phyloP scores from a whole-genome alignment of 2,113 vertebrate species.

The Toxotes jaculatrix region DNA sequence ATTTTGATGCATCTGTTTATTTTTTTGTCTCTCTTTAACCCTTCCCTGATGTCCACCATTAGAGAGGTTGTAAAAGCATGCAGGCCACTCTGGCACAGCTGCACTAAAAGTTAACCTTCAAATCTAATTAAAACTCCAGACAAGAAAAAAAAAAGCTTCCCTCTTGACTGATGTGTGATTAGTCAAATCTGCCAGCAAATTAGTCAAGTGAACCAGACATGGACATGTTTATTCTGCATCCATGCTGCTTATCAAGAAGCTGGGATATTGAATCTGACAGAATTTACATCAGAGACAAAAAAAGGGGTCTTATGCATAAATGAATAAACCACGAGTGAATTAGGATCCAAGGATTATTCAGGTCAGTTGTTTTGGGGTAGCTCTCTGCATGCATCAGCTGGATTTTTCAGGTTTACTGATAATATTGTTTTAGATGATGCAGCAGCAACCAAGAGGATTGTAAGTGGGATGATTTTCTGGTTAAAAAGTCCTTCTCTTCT shows the following conservation, averaged over 20 bases:
- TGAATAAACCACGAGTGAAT: slow-evolving; percentile 7
- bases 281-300: not conserved
- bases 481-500: not conserved
- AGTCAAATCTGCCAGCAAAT: slow-evolving; percentile 52
- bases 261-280: not conserved
- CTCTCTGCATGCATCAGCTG: not conserved
- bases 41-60: not conserved
- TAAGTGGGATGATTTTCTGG: not conserved
- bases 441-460: not conserved
- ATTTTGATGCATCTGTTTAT: not conserved
- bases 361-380: not conserved
- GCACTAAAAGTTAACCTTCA: slow-evolving; percentile 66
- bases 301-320: not conserved
- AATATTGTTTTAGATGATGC: not conserved
- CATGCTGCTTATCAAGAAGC: not conserved
- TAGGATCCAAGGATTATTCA: not conserved
- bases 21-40: not conserved
- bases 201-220: slow-evolving; percentile 5
- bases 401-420: not conserved
- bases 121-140: slow-evolving; percentile 56
- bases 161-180: slow-evolving; percentile 32
- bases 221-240: slow-evolving; percentile 9
- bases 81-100: slow-evolving; percentile 1
- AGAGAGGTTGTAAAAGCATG: slow-evolving; percentile 13
- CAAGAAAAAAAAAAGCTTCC: not conserved